Base-by-base conservation (phyloP, 2,888 invertebrate species). In the Tinea pellionella region DNA sequence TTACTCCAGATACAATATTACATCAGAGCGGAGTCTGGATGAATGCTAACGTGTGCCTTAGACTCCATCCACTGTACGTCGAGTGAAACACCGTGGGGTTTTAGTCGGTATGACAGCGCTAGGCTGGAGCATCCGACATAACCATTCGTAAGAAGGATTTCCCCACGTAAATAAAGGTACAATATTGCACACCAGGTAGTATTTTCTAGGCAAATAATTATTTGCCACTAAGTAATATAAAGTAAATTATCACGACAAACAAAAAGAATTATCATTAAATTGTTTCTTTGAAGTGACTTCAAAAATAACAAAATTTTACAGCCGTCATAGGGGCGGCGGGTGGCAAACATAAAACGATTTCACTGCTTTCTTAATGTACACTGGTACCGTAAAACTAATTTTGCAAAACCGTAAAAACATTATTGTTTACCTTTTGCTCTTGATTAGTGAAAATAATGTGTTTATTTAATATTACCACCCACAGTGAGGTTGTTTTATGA, bases 391-490 rank as follows among this genome's bases (percentile, higher is more conserved):
- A 55, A 55, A 55, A 55, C 55, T 55, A 55, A 55, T 55, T 55
- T 55, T 55, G 55, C 47, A 19, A 55, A 55, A 55, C 24, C 9
- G 29, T 55, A 55, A 55, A 55, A 11, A 1, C 9, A 55, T 55
- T 24, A 55, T 29, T 15, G 47, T 15, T n/a, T 47, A 19, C 55
- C 55, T n/a, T 55, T 19, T 24, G 29, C 19, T 29, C n/a, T 55
- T 55, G 55, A 55, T 55, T 19, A 55, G 55, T 55, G 29, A 18
- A 55, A 19, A 55, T 55, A 55, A 55, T 55, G 29, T 55, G 55
- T 55, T 55, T 55, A 55, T 55, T 55, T 55, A 19, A 55, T 55
- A 55, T 19, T 55, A 55, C 55, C 55, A 55, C 29, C 47, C 47
- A 47, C 16, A 16, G 47, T 15, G 47, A 16, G 47, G 15, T 47